Base-by-base conservation (phyloP, 1,140 invertebrate genomes). In the Drosophila trapezifrons region DNA sequence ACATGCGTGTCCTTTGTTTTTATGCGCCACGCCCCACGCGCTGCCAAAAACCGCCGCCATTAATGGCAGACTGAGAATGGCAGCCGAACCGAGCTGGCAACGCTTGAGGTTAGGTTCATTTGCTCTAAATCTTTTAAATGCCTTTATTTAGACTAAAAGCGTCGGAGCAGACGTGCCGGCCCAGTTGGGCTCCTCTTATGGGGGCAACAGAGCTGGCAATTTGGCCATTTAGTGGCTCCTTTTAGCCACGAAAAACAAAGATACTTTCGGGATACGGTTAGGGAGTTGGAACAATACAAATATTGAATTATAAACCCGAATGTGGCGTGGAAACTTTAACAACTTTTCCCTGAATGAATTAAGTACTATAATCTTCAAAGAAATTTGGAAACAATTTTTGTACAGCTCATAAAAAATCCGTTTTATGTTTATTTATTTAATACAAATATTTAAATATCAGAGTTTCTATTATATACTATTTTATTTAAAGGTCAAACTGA, bases 101-200 rank as follows among this genome's bases (percentile, higher is more conserved):
- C 60, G 80, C 66, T 84, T 80, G 84, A 80, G 83, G 84, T 89
- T 87, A 89, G 83, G 84, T 87, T 89, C 76, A 89, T 87, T 87
- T 89, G 84, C 80, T 87, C 83, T 87, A 87, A 87, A 87, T 87
- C 83, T 87, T 83, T 87, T 87, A 89, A 87, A 87, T 89, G 84
- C 83, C 83, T 87, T 87, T 87, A 87, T 87, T 86, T 86, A 83
- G 83, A 86, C 83, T 86, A 86, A 86, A 87, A 86, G 83, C 83
- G 76, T 76, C 20, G 76, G 67, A 85, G 65, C 80, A 85, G 81
- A 84, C 81, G 58, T 78, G 70, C 40, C 66, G 51, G 47, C 47
- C 59, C 49, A 54, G 59, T 63, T 54, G 6, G 47, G 5, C 10
- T 15, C 32, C 7, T 12, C 29, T 17, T 25, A 27, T 18, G 25